phyloP scores from a whole-genome alignment of 2,113 vertebrate species.

The Danio rerio region GRCz12tu NC_133191.1:37895001-37895500 shows the following conservation, averaged over 20 bases:
- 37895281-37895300: slow-evolving; percentile 52
- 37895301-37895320: slow-evolving; percentile 18
- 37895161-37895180: slow-evolving; percentile 33
- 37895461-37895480: background rate
- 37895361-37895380: slow-evolving; percentile 38
- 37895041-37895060: slow-evolving; percentile 22
- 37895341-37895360: slow-evolving; percentile 48
- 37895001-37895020: background rate
- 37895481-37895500: background rate
- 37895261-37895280: slow-evolving; percentile 36
- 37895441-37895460: background rate
- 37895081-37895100: slow-evolving; percentile 19
- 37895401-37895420: background rate
- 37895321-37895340: slow-evolving; percentile 26
- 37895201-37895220: slow-evolving; percentile 12
- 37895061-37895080: slow-evolving; percentile 26
- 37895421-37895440: slow-evolving; percentile 20
- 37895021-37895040: slow-evolving; percentile 18
- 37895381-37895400: slow-evolving; percentile 31
- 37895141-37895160: slow-evolving; percentile 40
- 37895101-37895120: slow-evolving; percentile 23
- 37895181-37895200: slow-evolving; percentile 44
- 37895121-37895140: slow-evolving; percentile 25
- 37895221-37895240: slow-evolving; percentile 21
- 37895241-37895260: slow-evolving; percentile 38